These are phyloP conservation scores for Gila robusta DNA, from an alignment of 2,797 vertebrate genomes.

Conservation along the genomic window DNA sequence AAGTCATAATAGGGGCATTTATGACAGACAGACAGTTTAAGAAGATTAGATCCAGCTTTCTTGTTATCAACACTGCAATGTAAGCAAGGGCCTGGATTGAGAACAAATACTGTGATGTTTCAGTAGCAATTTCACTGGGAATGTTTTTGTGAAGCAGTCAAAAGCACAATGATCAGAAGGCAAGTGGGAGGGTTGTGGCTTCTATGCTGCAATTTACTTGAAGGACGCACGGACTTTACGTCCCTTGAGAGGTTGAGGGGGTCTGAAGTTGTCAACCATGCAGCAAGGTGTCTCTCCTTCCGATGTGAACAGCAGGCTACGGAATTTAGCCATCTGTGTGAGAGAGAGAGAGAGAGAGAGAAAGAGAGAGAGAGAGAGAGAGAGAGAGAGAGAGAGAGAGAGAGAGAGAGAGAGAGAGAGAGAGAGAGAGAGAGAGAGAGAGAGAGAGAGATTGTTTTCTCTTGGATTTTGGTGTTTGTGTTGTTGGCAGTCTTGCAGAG, in stretches of 20 bases:
- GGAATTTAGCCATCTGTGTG: constrained; percentile 86
- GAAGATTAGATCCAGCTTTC: constrained; percentile 13
- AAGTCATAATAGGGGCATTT: neutral
- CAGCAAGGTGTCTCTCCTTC: constrained; percentile 81
- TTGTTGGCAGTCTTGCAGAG: constrained; percentile 24
- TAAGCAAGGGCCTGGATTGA: neutral
- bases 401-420: neutral
- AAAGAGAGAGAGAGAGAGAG: neutral
- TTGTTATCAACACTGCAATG: neutral
- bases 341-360: neutral
- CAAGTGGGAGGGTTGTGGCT: neutral
- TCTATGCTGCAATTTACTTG: constrained; percentile 73
- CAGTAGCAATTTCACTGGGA: neutral
- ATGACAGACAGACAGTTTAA: neutral
- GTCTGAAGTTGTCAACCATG: constrained; percentile 90
- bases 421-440: too few relatives aligned
- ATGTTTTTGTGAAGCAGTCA: constrained; percentile 15
- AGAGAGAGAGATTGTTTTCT: constrained; percentile 7
- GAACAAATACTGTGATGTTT: constrained; percentile 27
- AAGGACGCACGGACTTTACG: constrained; percentile 89
- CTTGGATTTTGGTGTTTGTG: constrained; percentile 18
- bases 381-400: neutral
- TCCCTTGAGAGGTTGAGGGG: constrained; percentile 88
- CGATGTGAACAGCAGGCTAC: constrained; percentile 81
- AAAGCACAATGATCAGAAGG: constrained; percentile 26